Conservation (phyloP, 2,113 vertebrate species). For the Halichoerus grypus region DNA sequence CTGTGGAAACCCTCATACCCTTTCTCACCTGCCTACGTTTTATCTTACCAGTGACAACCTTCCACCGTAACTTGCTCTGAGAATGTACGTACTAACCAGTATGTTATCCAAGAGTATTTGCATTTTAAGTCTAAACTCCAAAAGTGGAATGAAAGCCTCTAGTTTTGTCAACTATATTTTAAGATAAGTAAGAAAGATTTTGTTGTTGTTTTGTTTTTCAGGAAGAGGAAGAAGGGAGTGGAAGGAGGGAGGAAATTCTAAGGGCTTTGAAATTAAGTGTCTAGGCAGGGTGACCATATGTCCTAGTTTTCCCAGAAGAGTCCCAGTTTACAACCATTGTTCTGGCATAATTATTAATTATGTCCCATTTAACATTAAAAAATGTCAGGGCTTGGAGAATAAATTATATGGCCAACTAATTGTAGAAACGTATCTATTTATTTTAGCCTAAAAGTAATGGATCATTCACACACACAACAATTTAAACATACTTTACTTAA, state of each 20-base stretch:
- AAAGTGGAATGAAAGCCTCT: background rate
- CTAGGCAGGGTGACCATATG: background rate
- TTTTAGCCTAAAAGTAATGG: constrained; percentile 8
- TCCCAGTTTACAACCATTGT: background rate
- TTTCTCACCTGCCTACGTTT: background rate
- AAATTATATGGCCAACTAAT: constrained; percentile 16
- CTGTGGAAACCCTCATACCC: rapidly evolving
- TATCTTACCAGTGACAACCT: background rate
- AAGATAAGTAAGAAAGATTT: background rate
- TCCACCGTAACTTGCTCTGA: rapidly evolving
- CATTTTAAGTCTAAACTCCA: background rate
- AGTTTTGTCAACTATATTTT: background rate
- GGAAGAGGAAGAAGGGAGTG: background rate
- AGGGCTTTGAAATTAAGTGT: background rate
- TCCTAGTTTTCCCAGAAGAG: background rate
- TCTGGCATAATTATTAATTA: constrained; percentile 63
- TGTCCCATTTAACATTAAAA: constrained; percentile 33
- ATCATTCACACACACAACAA: background rate
- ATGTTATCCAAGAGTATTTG: background rate
- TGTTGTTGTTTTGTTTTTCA: background rate
- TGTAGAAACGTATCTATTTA: constrained; percentile 9
- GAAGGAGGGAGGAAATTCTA: background rate
- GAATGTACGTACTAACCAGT: background rate
- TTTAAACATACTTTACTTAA: background rate
- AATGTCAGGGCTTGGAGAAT: background rate